Conservation (phyloP, 2,797 vertebrate genomes). For the Crotalus adamanteus region DNA sequence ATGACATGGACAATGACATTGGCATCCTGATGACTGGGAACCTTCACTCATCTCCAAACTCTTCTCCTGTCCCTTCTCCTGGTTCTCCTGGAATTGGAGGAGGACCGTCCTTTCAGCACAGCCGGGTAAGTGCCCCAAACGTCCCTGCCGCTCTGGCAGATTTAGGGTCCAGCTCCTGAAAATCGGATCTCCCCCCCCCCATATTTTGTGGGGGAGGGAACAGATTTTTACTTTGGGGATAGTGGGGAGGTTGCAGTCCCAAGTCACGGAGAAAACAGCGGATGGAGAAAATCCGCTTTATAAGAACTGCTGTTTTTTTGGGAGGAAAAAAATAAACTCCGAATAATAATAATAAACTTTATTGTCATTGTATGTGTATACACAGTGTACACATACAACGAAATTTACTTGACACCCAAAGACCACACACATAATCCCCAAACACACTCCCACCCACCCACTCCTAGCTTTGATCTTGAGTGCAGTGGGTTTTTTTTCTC, state of each 20-base stretch:
- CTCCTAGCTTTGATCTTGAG: too few species aligned
- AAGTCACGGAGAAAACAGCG: too few species aligned
- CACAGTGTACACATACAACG: too few species aligned
- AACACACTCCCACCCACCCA: too few species aligned
- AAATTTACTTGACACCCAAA: too few species aligned
- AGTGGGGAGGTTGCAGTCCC: not conserved
- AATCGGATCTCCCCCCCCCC: not conserved
- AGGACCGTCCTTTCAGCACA: constrained; percentile 91
- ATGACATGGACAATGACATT: constrained; percentile 97
- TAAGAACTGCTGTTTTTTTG: not conserved
- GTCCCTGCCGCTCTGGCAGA: rapidly evolving
- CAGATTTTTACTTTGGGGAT: too few species aligned
- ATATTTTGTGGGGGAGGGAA: not conserved
- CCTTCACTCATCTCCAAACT: constrained; percentile 92
- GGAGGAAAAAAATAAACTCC: not conserved
- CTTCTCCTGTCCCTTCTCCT: constrained; percentile 91
- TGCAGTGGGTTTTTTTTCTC: not conserved
- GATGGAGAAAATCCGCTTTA: too few species aligned
- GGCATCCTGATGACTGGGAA: constrained; percentile 95
- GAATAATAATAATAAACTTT: too few species aligned
- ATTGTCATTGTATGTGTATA: too few species aligned
- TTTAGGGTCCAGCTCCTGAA: not conserved
- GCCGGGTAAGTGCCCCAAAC: constrained; percentile 78
- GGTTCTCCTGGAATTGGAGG: constrained; percentile 91
- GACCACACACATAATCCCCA: too few species aligned